These are phyloP conservation scores for Scaptomyza caliginosa DNA, from an alignment of 2,888 invertebrate genomes.

Conservation along the genomic window DNA sequence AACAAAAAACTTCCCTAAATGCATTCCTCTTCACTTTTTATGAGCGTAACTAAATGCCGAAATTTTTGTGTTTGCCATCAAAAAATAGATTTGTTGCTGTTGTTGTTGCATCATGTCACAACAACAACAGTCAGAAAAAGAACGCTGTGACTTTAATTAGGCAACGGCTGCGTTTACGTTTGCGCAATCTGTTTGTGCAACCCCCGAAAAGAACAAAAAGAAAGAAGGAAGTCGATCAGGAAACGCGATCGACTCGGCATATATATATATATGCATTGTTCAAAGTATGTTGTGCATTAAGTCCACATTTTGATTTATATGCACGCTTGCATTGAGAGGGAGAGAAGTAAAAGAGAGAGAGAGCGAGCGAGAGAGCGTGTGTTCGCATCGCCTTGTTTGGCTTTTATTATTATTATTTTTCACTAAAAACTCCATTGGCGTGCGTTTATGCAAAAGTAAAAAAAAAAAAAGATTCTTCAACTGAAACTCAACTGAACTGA, in stretches of 20 bases:
- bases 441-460: slow-evolving; percentile 39
- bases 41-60: no score
- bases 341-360: neutral
- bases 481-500: slow-evolving; percentile 42
- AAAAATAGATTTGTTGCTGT: slow-evolving; percentile 34
- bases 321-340: slow-evolving; percentile 68
- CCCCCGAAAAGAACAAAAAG: slow-evolving; percentile 19
- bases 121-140: slow-evolving; percentile 14
- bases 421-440: slow-evolving; percentile 28
- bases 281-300: slow-evolving; percentile 52
- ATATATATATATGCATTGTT: neutral
- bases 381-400: no score
- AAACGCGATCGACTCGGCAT: slow-evolving; percentile 20
- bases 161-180: slow-evolving; percentile 46
- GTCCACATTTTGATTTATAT: slow-evolving; percentile 82
- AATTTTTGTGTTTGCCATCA: slow-evolving; percentile 10
- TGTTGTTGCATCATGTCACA: slow-evolving; percentile 41
- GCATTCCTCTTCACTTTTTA: no score
- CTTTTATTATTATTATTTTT: slow-evolving; percentile 33
- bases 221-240: slow-evolving; percentile 40
- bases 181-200: slow-evolving; percentile 39
- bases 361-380: no score
- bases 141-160: slow-evolving; percentile 40
- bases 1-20: no score
- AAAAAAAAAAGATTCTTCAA: slow-evolving; percentile 13